These are phyloP conservation scores for Nemurella pictetii DNA, from an alignment of 2,888 invertebrate species.

Conservation along the genomic window DNA sequence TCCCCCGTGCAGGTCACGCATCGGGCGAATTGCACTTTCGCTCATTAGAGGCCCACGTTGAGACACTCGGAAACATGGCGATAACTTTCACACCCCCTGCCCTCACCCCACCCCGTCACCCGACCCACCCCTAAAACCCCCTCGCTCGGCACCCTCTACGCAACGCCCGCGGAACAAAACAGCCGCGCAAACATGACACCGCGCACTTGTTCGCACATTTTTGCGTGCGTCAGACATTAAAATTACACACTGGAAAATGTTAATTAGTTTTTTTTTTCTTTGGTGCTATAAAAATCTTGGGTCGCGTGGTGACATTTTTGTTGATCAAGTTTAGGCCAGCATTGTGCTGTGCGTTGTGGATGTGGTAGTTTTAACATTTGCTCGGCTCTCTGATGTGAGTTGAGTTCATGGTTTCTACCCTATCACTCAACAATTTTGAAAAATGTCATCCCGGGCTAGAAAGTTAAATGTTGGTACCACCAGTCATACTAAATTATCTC, in stretches of 20 bases:
- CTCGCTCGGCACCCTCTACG: background rate
- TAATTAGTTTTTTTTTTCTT: background rate
- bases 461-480: no score
- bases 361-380: no score
- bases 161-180: background rate
- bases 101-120: background rate
- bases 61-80: slow-evolving; percentile 21
- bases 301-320: background rate
- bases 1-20: slow-evolving; percentile 32
- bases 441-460: no score
- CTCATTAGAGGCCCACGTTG: slow-evolving; percentile 26
- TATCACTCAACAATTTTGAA: no score
- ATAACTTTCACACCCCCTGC: slow-evolving; percentile 23
- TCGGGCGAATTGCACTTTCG: slow-evolving; percentile 31
- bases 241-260: background rate
- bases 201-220: background rate
- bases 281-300: background rate
- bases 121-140: background rate
- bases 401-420: no score
- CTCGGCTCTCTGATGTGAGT: no score
- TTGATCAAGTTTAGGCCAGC: no score
- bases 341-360: no score
- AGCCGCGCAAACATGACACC: background rate
- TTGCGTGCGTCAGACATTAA: background rate
- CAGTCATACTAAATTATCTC: no score